A percentile compares a stretch with the other conserved stretches of the same genome.
Conservation (phyloP, 1,140 invertebrate genomes). For the Pomphorhynchus laevis region DNA sequence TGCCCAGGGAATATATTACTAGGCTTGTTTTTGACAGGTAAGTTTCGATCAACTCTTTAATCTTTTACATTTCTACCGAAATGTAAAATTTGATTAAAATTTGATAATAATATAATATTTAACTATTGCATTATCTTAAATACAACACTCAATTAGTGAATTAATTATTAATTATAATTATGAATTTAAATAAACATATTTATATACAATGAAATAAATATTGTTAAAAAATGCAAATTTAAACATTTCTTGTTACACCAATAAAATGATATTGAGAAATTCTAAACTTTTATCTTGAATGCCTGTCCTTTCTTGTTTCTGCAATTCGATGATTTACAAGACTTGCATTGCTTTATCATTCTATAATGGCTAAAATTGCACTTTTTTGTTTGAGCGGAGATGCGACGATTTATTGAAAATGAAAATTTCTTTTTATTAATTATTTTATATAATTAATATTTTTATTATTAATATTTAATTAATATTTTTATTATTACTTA, state of each 20-base stretch:
- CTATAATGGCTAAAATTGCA: no score
- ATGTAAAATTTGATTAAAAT: neutral
- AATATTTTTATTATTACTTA: neutral
- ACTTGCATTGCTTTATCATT: neutral
- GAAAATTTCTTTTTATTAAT: neutral
- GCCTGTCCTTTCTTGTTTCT: neutral
- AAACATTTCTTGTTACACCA: no score
- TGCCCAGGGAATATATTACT: constrained; percentile 90
- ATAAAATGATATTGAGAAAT: no score
- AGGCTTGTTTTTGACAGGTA: constrained; percentile 77
- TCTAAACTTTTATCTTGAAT: no score
- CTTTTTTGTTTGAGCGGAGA: no score
- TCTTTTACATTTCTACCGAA: neutral
- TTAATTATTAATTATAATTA: neutral
- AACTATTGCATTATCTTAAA: neutral
- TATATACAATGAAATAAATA: no score
- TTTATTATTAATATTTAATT: constrained; percentile 2
- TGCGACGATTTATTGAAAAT: neutral
- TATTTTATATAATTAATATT: neutral
- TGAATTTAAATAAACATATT: no score
- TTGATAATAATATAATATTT: constrained; percentile 3
- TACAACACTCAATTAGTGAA: neutral
- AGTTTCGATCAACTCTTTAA: constrained; percentile 19
- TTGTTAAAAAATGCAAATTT: no score
- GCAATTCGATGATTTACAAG: neutral